Evolutionary conservation across 2,797 vertebrate species (phyloP), one percentile per base, ranked within the genome.

Genomic region (Sciaenops ocellatus): DNA sequence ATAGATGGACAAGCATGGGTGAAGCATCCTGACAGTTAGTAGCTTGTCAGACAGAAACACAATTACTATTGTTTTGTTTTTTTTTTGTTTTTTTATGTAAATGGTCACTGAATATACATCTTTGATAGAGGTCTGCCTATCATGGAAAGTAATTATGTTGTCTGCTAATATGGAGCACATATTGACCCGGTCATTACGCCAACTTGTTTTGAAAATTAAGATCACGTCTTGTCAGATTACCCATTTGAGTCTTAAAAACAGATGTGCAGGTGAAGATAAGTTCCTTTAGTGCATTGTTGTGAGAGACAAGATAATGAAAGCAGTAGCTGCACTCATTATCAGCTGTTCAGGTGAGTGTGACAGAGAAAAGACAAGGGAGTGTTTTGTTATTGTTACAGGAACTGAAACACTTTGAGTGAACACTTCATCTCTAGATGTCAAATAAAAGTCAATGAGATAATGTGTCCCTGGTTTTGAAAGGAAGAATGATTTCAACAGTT

Each of bases 61-160:
- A 87, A 90, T 89, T 82, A 84, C 71, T 66, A 24, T 42, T 72
- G 17, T 26, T 63, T 78, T 79, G 73, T 63, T 30, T 30, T 78
- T 79, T 76, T 63, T 30, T 30, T 30, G 4, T n/a, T n/a, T 78
- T 79, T 76, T 55, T n/a, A 62, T 26, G 67, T 30, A 69, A 59
- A 56, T n/a, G 6, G n/a, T 42, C 62, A 22, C 69, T 30, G 64
- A 30, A 74, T 78, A 63, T 61, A 28, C 47, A n/a, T 41, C 9
- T 55, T 47, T 79, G 57, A 79, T 34, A 44, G 46, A 78, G 54
- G 56, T 52, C 18, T 55, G 2, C 10, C 28, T n/a, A 1, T 61
- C 30, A 13, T 60, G 56, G 48, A 67, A 77, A 69, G 51, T 6
- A 61, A 79, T 78, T 69, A 20, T 47, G 16, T 41, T 30, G 18